Base-by-base conservation (phyloP, 2,888 invertebrate species). In the Calephelis perditalis region DNA sequence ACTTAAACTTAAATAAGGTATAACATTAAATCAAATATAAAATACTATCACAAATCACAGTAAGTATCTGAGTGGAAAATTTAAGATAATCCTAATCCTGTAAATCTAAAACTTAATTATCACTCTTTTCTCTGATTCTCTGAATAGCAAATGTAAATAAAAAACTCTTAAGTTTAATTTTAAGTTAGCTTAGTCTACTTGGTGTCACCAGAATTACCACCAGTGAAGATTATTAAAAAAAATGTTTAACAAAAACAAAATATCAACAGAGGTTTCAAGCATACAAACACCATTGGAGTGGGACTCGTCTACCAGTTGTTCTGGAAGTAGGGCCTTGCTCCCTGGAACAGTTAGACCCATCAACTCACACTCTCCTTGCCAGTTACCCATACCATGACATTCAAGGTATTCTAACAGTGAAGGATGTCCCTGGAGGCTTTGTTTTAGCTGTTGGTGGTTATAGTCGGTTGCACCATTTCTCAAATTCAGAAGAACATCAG, bases 211-310 rank as follows among this genome's bases (percentile, higher is more conserved):
- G 4, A 26, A 26, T 26, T 26, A 26, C 26, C 26, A 26, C 26
- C 26, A 26, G 26, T 26, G 26, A 26, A 26, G 26, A 26, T 40
- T 55, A 54, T 59, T 12, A 58, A 54, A n/a, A 57, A 45, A 44
- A 52, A 36, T 15, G 26, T 46, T 49, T 7, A 40, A 40, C 5
- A 8, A 1, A n/a, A 40, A 40, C 8, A 40, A 8, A 7, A 35
- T 56, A 46, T 43, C 61, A 56, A 55, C 85, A 96, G 96, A 93
- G 94, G 74, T 98, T 95, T 84, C 95, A 96, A 85, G 97, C 96
- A 6, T 97, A 96, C 83, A 99, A 99, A 86, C 95, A 97, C 77
- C 98, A 99, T 76, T 99, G 99, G 99, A 97, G 98, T 56, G 98
- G 98, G 59, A 96, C 95, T 45, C 93, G 96, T 65, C 91, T 98